Percentiles rank a stretch among this genome's conserved stretches.
Evolutionary conservation across 1,140 invertebrate genomes (phyloP).

Genomic region (Anastrepha ludens): DNA sequence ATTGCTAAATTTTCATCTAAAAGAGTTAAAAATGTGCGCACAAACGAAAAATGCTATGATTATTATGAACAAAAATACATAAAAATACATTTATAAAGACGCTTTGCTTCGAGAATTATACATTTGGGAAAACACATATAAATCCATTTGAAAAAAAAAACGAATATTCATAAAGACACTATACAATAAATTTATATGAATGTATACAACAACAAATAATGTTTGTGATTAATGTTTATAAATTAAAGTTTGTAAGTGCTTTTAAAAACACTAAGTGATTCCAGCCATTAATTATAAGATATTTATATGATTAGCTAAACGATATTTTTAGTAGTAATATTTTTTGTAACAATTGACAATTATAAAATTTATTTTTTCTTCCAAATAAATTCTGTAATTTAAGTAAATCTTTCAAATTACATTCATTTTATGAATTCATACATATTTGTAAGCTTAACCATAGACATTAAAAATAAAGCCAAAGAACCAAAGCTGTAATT

Average conservation of each 20-base stretch:
- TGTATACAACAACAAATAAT: neutral
- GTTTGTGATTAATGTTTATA: conserved; percentile 25
- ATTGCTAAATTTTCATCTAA: too few relatives aligned
- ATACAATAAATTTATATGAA: neutral
- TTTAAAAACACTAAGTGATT: conserved; percentile 40
- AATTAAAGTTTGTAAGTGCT: conserved; percentile 17
- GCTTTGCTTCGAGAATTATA: neutral
- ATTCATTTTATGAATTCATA: neutral
- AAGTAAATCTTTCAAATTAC: too few relatives aligned
- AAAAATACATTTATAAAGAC: neutral
- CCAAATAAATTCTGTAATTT: neutral
- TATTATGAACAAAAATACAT: neutral
- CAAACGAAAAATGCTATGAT: too few relatives aligned
- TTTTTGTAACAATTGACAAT: neutral
- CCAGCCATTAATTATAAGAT: conserved; percentile 47
- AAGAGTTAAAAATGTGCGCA: too few relatives aligned
- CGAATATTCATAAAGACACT: conserved; percentile 23
- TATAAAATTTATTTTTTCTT: neutral
- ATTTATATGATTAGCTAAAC: neutral
- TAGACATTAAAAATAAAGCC: neutral
- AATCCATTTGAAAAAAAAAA: neutral
- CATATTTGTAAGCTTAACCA: neutral
- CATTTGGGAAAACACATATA: neutral
- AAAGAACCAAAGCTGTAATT: conserved; percentile 38
- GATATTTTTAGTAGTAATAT: neutral